These are phyloP conservation scores for Cavia aperea DNA, from an alignment of 2,113 vertebrate species.

Conservation along the genomic window DNA sequence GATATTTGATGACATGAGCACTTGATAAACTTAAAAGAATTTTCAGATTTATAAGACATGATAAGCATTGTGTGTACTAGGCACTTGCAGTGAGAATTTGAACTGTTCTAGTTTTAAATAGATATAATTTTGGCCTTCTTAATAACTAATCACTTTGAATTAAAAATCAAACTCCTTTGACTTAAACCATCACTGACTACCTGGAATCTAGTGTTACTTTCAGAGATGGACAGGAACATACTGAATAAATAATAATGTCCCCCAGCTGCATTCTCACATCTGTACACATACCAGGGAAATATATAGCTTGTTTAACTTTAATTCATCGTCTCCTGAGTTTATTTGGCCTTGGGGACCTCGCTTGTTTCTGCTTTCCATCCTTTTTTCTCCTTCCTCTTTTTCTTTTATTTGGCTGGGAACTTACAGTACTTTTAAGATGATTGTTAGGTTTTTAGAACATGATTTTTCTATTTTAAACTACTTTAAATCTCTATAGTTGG, in stretches of 20 bases:
- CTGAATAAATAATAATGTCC: background rate
- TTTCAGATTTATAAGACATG: background rate
- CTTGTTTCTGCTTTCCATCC: background rate
- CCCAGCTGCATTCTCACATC: background rate
- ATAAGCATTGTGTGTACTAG: background rate
- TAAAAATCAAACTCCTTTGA: background rate
- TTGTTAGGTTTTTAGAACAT: background rate
- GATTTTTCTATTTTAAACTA: background rate
- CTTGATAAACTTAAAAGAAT: background rate
- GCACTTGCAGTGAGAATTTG: background rate
- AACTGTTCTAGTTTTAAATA: background rate
- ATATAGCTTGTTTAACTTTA: background rate
- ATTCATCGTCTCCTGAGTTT: background rate
- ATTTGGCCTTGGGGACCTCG: background rate
- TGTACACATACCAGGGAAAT: background rate
- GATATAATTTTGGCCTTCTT: background rate
- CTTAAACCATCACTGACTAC: background rate
- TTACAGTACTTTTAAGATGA: background rate
- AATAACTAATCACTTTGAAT: background rate
- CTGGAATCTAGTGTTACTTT: background rate
- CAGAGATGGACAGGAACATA: background rate
- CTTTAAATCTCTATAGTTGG: background rate
- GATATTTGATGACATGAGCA: background rate
- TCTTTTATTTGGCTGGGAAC: background rate
- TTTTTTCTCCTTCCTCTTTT: background rate